Evolutionary conservation across 2,113 vertebrate genomes (phyloP).

Genomic region (Aspiorhynchus laticeps): DNA sequence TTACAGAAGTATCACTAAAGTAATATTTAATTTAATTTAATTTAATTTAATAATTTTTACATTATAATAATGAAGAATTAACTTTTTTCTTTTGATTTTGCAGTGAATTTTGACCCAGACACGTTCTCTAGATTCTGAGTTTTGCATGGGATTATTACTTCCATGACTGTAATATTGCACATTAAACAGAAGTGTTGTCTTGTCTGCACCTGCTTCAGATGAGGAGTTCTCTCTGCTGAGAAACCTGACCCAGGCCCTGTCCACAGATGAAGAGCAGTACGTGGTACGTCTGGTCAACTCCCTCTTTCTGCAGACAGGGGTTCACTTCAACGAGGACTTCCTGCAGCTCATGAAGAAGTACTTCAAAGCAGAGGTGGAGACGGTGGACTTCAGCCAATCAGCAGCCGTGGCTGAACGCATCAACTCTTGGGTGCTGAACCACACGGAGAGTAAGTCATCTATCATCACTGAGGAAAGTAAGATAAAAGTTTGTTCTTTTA

Average conservation of each 20-base stretch:
- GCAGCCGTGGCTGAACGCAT: conserved; percentile 86
- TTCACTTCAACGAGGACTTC: conserved; percentile 88
- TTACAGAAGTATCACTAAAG: too few species aligned
- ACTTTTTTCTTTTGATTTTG: neutral
- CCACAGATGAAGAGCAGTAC: conserved; percentile 80
- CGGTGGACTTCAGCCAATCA: conserved; percentile 88
- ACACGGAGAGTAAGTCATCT: conserved; percentile 88
- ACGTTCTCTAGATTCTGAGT: neutral
- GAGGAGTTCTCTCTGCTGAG: conserved; percentile 88
- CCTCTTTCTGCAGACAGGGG: conserved; percentile 90
- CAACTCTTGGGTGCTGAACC: conserved; percentile 96
- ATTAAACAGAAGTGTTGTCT: neutral
- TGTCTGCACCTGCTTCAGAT: conserved; percentile 70
- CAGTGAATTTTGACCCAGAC: neutral
- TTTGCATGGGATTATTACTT: neutral
- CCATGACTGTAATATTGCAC: neutral
- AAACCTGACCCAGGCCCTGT: conserved; percentile 82
- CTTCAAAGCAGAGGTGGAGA: conserved; percentile 87
- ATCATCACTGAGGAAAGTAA: neutral
- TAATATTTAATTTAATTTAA: neutral
- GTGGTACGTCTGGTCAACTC: conserved; percentile 89
- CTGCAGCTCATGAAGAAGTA: conserved; percentile 89
- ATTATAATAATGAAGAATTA: neutral
- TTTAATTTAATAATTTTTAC: too few species aligned
- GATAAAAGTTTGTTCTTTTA: neutral